These are phyloP conservation scores for Mermis nigrescens DNA, from an alignment of 2,888 invertebrate genomes.

Conservation along the genomic window DNA sequence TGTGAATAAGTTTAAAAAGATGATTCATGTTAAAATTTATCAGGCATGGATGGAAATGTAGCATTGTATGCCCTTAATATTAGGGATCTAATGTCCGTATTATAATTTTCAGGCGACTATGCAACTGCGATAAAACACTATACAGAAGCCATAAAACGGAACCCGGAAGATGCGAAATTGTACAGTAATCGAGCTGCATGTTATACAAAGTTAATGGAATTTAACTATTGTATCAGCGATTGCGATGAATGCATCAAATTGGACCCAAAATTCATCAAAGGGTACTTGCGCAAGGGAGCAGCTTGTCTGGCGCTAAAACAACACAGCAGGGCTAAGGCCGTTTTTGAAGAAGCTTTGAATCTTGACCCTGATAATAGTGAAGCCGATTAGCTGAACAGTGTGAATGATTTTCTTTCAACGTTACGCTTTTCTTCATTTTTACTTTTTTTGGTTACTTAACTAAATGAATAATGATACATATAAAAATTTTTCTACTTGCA, in stretches of 20 bases:
- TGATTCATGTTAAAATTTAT: neutral
- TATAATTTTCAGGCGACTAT: conserved; percentile 58
- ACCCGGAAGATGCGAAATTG: conserved; percentile 85
- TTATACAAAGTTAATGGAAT: conserved; percentile 91
- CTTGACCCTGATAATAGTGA: conserved; percentile 66
- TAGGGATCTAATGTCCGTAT: neutral
- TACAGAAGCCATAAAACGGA: conserved; percentile 79
- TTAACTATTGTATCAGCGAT: conserved; percentile 82
- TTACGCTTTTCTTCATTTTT: neutral
- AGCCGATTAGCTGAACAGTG: neutral
- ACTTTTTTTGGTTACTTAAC: neutral
- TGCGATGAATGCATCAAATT: conserved; percentile 79
- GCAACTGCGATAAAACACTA: conserved; percentile 88
- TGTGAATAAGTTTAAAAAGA: too few relatives aligned
- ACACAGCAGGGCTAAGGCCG: conserved; percentile 61
- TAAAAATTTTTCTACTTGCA: too few relatives aligned
- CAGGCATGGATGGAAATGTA: neutral
- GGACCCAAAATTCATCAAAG: conserved; percentile 90
- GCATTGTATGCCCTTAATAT: neutral
- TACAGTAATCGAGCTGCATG: conserved; percentile 96
- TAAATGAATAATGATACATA: too few relatives aligned
- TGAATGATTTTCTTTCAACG: neutral
- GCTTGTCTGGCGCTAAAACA: conserved; percentile 90
- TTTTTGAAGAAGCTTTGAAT: conserved; percentile 86
- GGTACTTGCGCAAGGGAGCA: conserved; percentile 89